Evolutionary conservation across 2,888 invertebrate genomes (phyloP).

Genomic region (Calliopum simillimum): DNA sequence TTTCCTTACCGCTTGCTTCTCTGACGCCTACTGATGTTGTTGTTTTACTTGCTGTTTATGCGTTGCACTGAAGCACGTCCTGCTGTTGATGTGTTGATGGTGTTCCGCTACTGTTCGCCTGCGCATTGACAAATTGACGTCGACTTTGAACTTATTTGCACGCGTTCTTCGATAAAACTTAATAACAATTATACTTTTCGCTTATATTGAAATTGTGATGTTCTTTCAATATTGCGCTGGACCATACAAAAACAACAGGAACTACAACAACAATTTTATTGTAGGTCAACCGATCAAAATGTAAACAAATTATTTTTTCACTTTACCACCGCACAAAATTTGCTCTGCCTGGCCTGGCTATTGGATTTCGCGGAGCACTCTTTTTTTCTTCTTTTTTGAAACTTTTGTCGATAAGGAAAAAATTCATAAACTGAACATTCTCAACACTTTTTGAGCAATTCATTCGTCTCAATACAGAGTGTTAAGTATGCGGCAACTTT

Average conservation of each 20-base stretch:
- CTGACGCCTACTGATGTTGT: background rate
- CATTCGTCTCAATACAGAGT: conserved; percentile 4
- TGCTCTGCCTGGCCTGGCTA: too few relatives aligned
- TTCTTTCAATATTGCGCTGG: too few relatives aligned
- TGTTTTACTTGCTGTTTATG: background rate
- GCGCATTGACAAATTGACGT: too few relatives aligned
- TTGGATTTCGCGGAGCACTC: too few relatives aligned
- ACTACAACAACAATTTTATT: conserved; percentile 24
- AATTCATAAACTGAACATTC: conserved; percentile 23
- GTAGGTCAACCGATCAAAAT: conserved; percentile 46
- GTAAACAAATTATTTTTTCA: conserved; percentile 50
- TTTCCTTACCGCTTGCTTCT: conserved; percentile 4
- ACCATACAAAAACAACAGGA: conserved; percentile 4
- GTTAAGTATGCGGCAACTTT: background rate
- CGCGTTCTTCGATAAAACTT: too few relatives aligned
- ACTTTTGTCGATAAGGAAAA: conserved; percentile 29
- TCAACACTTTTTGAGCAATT: conserved; percentile 12
- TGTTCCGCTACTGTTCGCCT: too few relatives aligned
- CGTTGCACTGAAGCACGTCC: background rate
- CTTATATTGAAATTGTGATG: too few relatives aligned
- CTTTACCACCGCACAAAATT: background rate
- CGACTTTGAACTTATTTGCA: too few relatives aligned
- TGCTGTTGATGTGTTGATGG: too few relatives aligned
- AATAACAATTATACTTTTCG: too few relatives aligned
- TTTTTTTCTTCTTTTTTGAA: conserved; percentile 5